These are phyloP conservation scores for Virgularia gustaviana DNA, from an alignment of 92 coral and sea anemone species.

Conservation along the genomic window DNA sequence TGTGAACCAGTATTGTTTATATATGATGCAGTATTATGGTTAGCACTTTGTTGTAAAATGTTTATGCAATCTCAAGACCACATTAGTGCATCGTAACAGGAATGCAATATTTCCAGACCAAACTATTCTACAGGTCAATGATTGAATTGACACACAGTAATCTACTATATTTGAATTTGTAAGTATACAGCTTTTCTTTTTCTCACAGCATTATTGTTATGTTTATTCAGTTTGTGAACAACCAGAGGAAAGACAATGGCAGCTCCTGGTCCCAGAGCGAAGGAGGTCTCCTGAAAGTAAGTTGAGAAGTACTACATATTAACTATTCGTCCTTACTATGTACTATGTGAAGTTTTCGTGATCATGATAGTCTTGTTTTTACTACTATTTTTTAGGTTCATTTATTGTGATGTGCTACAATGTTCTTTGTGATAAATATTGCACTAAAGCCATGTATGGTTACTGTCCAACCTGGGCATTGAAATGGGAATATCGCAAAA, in stretches of 20 bases:
- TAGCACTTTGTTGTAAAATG: too few species aligned
- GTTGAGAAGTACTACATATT: background rate
- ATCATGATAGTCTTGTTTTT: background rate
- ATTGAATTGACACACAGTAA: too few species aligned
- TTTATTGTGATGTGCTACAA: slow-evolving; percentile 97
- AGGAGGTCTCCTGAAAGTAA: slow-evolving; percentile 51
- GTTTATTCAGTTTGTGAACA: slow-evolving; percentile 66
- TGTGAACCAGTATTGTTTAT: too few species aligned
- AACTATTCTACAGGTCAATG: too few species aligned
- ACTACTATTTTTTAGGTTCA: slow-evolving; percentile 51
- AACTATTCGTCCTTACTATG: background rate
- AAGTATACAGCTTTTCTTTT: too few species aligned
- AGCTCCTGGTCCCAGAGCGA: slow-evolving; percentile 65
- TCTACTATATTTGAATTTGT: too few species aligned
- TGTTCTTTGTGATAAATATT: slow-evolving; percentile 93
- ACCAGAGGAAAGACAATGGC: slow-evolving; percentile 94
- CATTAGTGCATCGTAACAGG: too few species aligned
- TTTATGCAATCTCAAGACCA: too few species aligned
- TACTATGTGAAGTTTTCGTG: slow-evolving; percentile 13
- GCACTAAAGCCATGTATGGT: slow-evolving; percentile 86
- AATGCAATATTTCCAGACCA: too few species aligned
- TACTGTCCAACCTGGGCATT: slow-evolving; percentile 99
- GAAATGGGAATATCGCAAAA: slow-evolving; percentile 92
- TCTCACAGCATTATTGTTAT: too few species aligned
- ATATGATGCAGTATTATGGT: too few species aligned